Conservation (phyloP, 2,113 vertebrate species). For the Thunnus thynnus region DNA sequence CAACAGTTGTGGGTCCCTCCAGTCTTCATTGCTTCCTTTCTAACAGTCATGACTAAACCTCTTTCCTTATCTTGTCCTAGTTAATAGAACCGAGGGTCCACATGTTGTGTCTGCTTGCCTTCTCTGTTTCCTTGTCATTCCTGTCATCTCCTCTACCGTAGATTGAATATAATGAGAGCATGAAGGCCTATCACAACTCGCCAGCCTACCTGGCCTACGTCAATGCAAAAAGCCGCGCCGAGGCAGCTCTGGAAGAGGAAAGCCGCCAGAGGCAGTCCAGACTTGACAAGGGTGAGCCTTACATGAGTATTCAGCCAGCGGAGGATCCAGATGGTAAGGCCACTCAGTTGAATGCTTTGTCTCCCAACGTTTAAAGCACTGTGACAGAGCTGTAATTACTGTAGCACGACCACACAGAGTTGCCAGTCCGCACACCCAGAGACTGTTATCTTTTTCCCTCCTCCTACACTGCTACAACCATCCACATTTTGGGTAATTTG, state of each 20-base stretch:
- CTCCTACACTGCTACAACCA: constrained; percentile 43
- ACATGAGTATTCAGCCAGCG: constrained; percentile 98
- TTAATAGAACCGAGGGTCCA: constrained; percentile 52
- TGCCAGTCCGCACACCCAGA: constrained; percentile 37
- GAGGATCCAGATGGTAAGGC: constrained; percentile 96
- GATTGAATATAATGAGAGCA: constrained; percentile 99
- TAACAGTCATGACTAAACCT: constrained; percentile 55
- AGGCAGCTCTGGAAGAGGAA: constrained; percentile 97
- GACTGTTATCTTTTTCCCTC: constrained; percentile 38
- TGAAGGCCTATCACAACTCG: constrained; percentile 99
- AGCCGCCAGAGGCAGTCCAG: constrained; percentile 97
- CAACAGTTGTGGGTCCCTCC: constrained; percentile 73
- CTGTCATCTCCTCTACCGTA: constrained; percentile 79
- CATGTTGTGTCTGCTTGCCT: constrained; percentile 46
- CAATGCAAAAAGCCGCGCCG: constrained; percentile 96
- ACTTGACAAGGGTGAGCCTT: constrained; percentile 97
- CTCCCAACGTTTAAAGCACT: constrained; percentile 52
- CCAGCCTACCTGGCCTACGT: constrained; percentile 99
- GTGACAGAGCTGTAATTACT: constrained; percentile 70
- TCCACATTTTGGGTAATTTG: constrained; percentile 48
- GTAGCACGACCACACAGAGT: constrained; percentile 59
- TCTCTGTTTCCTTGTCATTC: constrained; percentile 67
- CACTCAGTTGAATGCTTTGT: constrained; percentile 50
- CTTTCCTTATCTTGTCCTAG: constrained; percentile 46
- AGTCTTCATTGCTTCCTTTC: constrained; percentile 69